These are phyloP conservation scores for Eupithecia subumbrata DNA, from an alignment of 2,888 invertebrate species.

Conservation along the genomic window DNA sequence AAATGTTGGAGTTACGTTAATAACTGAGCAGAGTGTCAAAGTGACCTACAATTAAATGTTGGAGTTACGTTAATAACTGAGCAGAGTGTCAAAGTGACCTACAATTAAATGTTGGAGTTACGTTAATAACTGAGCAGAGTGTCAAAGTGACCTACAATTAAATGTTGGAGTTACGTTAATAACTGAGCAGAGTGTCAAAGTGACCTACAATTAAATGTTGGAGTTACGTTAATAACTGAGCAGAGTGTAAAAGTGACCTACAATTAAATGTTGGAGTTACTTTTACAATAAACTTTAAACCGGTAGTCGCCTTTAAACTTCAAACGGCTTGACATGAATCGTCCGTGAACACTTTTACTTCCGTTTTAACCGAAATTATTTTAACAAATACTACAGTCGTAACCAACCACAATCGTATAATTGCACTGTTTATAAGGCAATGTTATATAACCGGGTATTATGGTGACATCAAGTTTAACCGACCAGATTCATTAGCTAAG, in stretches of 20 bases:
- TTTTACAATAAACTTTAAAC: conserved; percentile 1
- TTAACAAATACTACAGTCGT: conserved; percentile 7
- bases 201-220: conserved; percentile 5
- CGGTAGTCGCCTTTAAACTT: background rate
- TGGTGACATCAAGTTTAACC: conserved; percentile 35
- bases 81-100: conserved; percentile 1
- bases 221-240: background rate
- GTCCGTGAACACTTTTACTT: conserved; percentile 34
- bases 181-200: background rate
- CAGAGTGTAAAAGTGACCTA: conserved; percentile 3
- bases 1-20: background rate
- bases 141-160: conserved; percentile 8
- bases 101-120: background rate
- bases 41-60: conserved; percentile 5
- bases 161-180: background rate
- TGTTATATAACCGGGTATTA: conserved; percentile 34
- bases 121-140: background rate
- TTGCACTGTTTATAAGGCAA: conserved; percentile 27
- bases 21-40: background rate
- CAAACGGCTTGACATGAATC: background rate
- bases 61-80: background rate
- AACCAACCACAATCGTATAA: conserved; percentile 22
- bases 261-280: background rate
- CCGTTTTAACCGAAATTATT: conserved; percentile 29
- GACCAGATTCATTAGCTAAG: conserved; percentile 36